Evolutionary conservation across 2,797 vertebrate species (phyloP), one percentile per base, ranked within the genome.

Genomic region (Myioborus melanocephalus): DNA sequence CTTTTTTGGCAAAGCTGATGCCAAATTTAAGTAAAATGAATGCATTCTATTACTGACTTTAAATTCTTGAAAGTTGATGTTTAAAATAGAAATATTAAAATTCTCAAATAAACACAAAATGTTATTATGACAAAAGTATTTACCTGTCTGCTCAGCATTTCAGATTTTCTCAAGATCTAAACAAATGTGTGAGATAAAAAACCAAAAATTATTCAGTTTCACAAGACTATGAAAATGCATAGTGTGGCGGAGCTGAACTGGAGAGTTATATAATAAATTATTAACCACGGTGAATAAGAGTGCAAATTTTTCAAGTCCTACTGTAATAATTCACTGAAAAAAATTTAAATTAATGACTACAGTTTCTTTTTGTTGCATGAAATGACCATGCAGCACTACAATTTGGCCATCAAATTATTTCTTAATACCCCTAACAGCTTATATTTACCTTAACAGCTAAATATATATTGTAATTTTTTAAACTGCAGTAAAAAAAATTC

Each of bases 81-180:
- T 95, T 95, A 73, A 95, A 93, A 94, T 78, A 12, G 65, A 97
- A 96, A 93, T 87, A 81, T 23, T 94, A 70, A 96, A 91, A 83
- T 24, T 50, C 61, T 69, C 43, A 81, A 66, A 59, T 55, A 22
- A 85, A 84, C 32, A 89, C 28, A 93, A 59, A 26, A 8, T 37
- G 13, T 43, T 73, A 34, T 34, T 83, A 87, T 86, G 44, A 80
- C 7, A 64, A 21, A 89, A 44, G 1, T 63, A 55, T 94, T 95
- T 85, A 80, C 59, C 65, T 84, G 3, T 17, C 22, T 87, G 19
- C 10, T 35, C 9, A 50, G 10, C 2, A 41, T 39, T 69, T 82
- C 46, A 69, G 8, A 81, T 87, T 92, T 77, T 89, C 66, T 94
- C 52, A 76, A 90, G 55, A 39, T 4, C 9, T 64, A 71, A 76